These are phyloP conservation scores for Anolis carolinensis DNA, from an alignment of 2,113 vertebrate species.

Conservation along the genomic window DNA sequence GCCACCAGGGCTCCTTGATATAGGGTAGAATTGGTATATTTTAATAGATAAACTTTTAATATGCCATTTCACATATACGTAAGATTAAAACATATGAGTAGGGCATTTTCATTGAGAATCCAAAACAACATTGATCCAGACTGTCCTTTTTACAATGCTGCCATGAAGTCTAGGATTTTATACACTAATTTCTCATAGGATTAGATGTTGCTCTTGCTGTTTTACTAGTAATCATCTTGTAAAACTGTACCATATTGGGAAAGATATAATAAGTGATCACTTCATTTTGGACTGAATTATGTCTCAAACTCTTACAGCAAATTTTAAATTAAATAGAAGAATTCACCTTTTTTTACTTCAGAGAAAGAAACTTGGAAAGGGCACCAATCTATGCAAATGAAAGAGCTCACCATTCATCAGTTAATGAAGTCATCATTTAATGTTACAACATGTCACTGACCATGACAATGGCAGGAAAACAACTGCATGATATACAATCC, in stretches of 20 bases:
- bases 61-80: not conserved
- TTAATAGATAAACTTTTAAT: too few species aligned
- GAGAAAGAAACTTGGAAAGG: not conserved
- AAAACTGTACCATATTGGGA: not conserved
- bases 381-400: fast-evolving
- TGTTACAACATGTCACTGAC: not conserved
- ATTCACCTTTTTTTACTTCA: not conserved
- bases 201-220: not conserved
- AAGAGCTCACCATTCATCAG: not conserved
- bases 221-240: not conserved
- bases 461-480: not conserved
- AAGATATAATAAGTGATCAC: not conserved
- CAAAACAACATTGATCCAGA: not conserved
- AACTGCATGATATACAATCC: fast-evolving
- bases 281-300: not conserved
- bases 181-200: not conserved
- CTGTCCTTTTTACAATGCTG: not conserved
- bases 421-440: not conserved
- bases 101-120: not conserved
- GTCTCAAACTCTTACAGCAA: not conserved
- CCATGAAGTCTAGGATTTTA: not conserved
- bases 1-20: too few species aligned
- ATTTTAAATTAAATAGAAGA: not conserved
- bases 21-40: too few species aligned
- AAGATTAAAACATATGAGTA: not conserved